These are phyloP conservation scores for Lacerta bilineata DNA, from an alignment of 2,797 vertebrate genomes.

Conservation along the genomic window DNA sequence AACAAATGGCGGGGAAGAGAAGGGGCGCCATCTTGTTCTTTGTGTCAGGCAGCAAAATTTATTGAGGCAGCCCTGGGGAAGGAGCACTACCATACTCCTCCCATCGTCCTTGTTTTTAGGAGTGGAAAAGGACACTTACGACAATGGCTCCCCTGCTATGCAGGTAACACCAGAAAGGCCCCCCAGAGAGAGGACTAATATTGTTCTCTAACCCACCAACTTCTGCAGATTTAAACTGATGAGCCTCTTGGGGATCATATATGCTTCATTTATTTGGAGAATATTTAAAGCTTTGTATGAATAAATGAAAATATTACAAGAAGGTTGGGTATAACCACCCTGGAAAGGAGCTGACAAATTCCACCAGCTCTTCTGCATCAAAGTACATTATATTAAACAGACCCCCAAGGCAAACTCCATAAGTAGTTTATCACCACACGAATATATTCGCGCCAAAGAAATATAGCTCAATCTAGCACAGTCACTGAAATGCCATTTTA, in stretches of 20 bases:
- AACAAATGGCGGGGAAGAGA: no score
- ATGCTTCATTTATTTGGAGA: constrained; percentile 49
- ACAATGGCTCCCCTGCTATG: neutral
- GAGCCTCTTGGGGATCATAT: constrained; percentile 46
- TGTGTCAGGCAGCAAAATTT: no score
- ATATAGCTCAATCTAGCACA: constrained; percentile 75
- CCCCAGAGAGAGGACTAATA: neutral
- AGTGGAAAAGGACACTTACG: neutral
- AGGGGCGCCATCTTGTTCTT: no score
- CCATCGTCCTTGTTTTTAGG: neutral
- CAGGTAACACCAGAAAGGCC: neutral
- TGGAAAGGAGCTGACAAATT: constrained; percentile 74
- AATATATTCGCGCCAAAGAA: constrained; percentile 74
- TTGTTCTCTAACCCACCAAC: constrained; percentile 5
- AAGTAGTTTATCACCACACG: constrained; percentile 72
- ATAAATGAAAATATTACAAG: constrained; percentile 66
- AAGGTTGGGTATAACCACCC: constrained; percentile 50
- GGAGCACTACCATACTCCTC: neutral
- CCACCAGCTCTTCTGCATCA: constrained; percentile 76
- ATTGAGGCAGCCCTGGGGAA: neutral
- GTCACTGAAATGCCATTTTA: constrained; percentile 76
- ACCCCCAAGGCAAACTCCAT: constrained; percentile 74
- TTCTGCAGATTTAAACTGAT: constrained; percentile 48
- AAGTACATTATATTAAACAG: constrained; percentile 77
- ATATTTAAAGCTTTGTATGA: constrained; percentile 63